Percentiles rank a stretch among this genome's conserved stretches.
phyloP scores from a whole-genome alignment of 2,113 vertebrate genomes.

The Leucopsar rothschildi region DNA sequence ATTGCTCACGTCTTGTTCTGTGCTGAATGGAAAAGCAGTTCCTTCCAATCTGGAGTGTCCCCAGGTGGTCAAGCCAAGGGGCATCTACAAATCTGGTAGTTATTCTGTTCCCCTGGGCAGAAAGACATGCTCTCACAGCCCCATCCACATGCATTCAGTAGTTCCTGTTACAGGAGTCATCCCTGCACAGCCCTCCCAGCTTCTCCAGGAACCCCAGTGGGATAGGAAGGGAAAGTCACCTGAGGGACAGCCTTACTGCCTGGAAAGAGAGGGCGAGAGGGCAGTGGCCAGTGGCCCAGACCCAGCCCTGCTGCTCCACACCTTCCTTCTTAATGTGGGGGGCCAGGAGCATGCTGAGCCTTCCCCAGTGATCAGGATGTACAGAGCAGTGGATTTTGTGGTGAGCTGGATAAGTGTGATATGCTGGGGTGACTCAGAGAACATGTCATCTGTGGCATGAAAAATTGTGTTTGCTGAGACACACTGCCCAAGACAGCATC shows the following conservation, averaged over 20 bases:
- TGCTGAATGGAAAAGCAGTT: not conserved
- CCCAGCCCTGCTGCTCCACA: not conserved
- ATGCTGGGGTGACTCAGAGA: not conserved
- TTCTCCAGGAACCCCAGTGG: not conserved
- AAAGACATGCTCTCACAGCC: not conserved
- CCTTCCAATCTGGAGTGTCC: not conserved
- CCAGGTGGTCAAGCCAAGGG: not conserved
- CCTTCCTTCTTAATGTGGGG: rapidly evolving
- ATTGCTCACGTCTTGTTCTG: not conserved
- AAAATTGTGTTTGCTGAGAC: not conserved
- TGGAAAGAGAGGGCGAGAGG: not conserved
- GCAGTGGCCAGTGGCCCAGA: not conserved
- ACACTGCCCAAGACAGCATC: not conserved
- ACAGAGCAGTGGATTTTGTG: not conserved
- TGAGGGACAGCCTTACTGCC: not conserved
- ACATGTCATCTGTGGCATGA: not conserved
- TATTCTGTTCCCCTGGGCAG: not conserved
- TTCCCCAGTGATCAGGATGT: not conserved
- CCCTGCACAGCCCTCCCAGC: not conserved
- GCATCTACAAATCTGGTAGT: not conserved
- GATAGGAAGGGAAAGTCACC: not conserved
- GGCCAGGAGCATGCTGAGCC: rapidly evolving
- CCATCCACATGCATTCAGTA: not conserved
- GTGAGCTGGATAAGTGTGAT: rapidly evolving
- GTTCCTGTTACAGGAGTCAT: not conserved